Evolutionary conservation across 2,797 vertebrate genomes (phyloP).

Genomic region (Manis pentadactyla): DNA sequence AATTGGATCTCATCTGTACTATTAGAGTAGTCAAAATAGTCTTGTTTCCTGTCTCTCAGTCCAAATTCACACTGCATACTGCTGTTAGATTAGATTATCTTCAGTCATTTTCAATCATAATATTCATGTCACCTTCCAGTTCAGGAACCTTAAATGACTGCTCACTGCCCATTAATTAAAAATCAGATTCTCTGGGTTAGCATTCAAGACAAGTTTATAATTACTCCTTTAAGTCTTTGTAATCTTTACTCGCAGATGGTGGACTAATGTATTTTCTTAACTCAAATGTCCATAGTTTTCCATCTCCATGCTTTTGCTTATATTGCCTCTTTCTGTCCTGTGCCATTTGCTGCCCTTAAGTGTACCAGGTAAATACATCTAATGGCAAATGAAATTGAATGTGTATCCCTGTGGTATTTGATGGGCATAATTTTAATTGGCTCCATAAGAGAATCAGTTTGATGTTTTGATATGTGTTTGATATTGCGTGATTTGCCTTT

Average conservation of each 20-base stretch:
- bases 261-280: constrained; percentile 29
- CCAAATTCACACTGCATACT: neutral
- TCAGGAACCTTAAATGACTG: neutral
- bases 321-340: neutral
- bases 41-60: neutral
- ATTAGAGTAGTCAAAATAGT: neutral
- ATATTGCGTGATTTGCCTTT: neutral
- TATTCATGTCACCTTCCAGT: neutral
- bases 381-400: constrained; percentile 5
- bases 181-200: neutral
- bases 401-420: neutral
- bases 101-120: neutral
- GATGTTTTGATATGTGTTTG: neutral
- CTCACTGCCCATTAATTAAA: neutral
- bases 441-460: neutral
- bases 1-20: neutral
- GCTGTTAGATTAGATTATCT: neutral
- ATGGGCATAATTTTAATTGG: neutral
- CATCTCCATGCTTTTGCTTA: constrained; percentile 9
- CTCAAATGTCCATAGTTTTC: neutral
- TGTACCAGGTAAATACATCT: constrained; percentile 20
- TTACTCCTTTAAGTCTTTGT: neutral
- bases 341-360: neutral
- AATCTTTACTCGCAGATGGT: neutral
- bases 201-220: neutral